Percentiles rank a stretch among this genome's conserved stretches.
These are phyloP conservation scores for Musca domestica DNA, from an alignment of 1,140 invertebrate genomes.

Conservation along the genomic window DNA sequence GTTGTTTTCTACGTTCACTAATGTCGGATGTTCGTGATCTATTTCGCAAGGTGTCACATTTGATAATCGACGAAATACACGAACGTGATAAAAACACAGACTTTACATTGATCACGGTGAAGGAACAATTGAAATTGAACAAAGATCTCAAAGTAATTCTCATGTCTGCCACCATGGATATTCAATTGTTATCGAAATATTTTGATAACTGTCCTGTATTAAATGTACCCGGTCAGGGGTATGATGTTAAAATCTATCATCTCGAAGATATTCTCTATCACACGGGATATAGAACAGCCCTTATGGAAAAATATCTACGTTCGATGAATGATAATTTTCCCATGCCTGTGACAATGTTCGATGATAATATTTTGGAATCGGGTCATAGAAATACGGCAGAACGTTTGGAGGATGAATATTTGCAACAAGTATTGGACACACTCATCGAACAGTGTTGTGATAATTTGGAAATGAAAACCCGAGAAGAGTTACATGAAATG, in stretches of 20 bases:
- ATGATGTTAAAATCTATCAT: conserved; percentile 74
- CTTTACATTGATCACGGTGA: conserved; percentile 83
- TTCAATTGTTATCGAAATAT: conserved; percentile 70
- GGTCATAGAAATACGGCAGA: background rate
- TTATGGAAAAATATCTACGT: conserved; percentile 34
- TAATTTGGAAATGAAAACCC: background rate
- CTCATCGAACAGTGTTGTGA: conserved; percentile 24
- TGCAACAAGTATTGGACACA: conserved; percentile 15
- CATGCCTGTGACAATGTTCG: background rate
- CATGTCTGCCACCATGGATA: conserved; percentile 94
- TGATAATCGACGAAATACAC: conserved; percentile 92
- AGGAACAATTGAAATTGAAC: conserved; percentile 71
- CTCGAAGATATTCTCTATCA: conserved; percentile 79
- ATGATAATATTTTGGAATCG: conserved; percentile 1
- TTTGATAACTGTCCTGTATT: conserved; percentile 79
- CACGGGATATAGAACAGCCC: conserved; percentile 60
- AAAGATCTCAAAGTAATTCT: conserved; percentile 78
- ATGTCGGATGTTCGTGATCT: conserved; percentile 49
- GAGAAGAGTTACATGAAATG: conserved; percentile 51
- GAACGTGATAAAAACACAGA: conserved; percentile 91
- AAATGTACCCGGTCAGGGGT: conserved; percentile 77
- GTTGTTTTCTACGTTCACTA: conserved; percentile 42
- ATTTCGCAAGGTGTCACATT: conserved; percentile 70
- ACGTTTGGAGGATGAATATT: conserved; percentile 19
- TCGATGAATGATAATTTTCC: conserved; percentile 23